A percentile compares a stretch with the other conserved stretches of the same genome.
Evolutionary conservation across 37 sponge, comb jelly and placozoan genomes (phyloP).

Genomic region (Spongia lamella): DNA sequence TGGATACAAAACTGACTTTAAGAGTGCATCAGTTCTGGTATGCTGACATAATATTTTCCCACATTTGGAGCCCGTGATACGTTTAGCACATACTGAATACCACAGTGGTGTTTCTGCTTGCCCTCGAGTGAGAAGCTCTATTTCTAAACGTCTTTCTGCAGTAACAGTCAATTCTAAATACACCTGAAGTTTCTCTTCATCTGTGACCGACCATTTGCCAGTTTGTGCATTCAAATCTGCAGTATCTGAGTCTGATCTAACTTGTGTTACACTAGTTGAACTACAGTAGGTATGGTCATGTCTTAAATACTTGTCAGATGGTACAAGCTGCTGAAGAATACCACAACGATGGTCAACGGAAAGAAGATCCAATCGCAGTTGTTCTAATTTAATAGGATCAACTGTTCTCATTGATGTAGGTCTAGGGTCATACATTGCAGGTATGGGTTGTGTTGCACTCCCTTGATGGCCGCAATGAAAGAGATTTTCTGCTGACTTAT

Average conservation of each 20-base stretch:
- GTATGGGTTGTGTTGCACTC: not conserved
- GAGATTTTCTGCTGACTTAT: constrained; percentile 1
- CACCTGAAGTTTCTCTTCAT: no score
- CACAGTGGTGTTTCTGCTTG: constrained; percentile 5
- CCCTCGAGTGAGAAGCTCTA: constrained; percentile 6
- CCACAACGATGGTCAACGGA: constrained; percentile 11
- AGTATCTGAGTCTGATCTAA: no score
- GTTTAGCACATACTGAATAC: constrained; percentile 10
- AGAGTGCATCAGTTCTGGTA: constrained; percentile 13
- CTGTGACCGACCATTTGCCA: no score
- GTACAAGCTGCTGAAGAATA: constrained; percentile 13
- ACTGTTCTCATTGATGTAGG: constrained; percentile 3
- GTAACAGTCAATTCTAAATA: no score
- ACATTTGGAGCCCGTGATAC: constrained; percentile 26
- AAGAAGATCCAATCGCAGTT: constrained; percentile 24
- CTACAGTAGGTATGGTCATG: no score
- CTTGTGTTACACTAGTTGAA: no score
- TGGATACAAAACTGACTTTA: constrained; percentile 11
- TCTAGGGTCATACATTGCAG: constrained; percentile 13
- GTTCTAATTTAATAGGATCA: not conserved
- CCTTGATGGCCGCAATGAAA: constrained; percentile 24
- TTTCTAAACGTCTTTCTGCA: not conserved
- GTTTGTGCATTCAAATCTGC: no score
- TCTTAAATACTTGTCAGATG: no score
- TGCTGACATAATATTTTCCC: constrained; percentile 27